These are phyloP conservation scores for Nebria ingens DNA, from an alignment of 1,140 invertebrate species.

Conservation along the genomic window DNA sequence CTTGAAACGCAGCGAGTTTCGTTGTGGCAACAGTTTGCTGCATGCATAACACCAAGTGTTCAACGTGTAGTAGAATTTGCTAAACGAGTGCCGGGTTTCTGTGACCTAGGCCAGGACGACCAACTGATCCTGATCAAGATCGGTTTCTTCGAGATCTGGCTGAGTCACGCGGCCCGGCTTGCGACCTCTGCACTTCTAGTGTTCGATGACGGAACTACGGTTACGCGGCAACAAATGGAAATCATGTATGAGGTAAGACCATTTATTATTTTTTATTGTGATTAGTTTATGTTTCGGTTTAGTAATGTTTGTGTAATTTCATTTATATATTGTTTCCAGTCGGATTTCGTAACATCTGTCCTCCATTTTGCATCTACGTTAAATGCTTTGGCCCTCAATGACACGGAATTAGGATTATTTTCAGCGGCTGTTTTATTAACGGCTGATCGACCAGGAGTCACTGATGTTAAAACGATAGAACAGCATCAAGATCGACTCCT, in stretches of 20 bases:
- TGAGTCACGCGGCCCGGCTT: constrained; percentile 74
- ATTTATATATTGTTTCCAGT: constrained; percentile 35
- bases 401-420: constrained; percentile 85
- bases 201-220: constrained; percentile 85
- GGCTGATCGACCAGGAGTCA: constrained; percentile 67
- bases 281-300: neutral
- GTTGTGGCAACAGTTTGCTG: constrained; percentile 68
- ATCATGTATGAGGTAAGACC: constrained; percentile 84
- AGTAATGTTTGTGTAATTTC: neutral
- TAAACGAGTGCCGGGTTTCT: constrained; percentile 83
- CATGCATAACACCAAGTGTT: constrained; percentile 71
- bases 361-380: constrained; percentile 72
- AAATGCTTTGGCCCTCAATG: constrained; percentile 68
- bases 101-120: constrained; percentile 79
- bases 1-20: constrained; percentile 58
- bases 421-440: constrained; percentile 77
- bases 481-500: constrained; percentile 72
- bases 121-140: constrained; percentile 90
- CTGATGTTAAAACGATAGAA: constrained; percentile 73
- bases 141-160: constrained; percentile 95
- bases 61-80: constrained; percentile 90
- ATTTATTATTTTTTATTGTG: neutral
- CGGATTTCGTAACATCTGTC: constrained; percentile 60
- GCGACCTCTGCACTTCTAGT: constrained; percentile 72
- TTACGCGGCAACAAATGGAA: constrained; percentile 77